Base-by-base conservation (phyloP, 2,888 invertebrate species). In the Calliscelio sp. region DNA sequence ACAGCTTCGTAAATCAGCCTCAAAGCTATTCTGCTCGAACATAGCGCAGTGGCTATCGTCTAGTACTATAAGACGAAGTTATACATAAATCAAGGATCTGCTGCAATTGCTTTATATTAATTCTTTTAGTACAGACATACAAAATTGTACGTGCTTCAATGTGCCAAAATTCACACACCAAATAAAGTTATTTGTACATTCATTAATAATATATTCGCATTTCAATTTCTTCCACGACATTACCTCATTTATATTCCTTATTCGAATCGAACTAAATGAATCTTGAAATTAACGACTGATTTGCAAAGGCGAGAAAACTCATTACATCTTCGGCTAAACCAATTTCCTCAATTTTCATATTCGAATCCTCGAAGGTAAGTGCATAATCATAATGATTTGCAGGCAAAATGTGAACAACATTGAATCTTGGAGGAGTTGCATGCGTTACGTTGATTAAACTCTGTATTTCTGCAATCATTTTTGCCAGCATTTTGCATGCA, bases 61-160 rank as follows among this genome's bases (percentile, higher is more conserved):
- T 85, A 86, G 86, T 88, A 87, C 89, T 88, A 90, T 88, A 89
- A 90, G 88, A 89, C 86, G 79, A 85, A 83, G 85, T 66, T 85
- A 51, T 53, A 44, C 77, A 82, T 73, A 75, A 77, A 74, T 79
- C 77, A 77, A 73, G 78, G 53, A 73, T 61, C 53, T 32, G 32
- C 44, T 32, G 71, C 75, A 81, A 81, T 55, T 79, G 74, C 74
- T 63, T 53, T 44, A 24, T 65, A 74, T 74, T 63, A 53, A 68
- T 78, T 83, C 24, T 79, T 79, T 63, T 7, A 46, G 24, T 61
- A 14, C n/a, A 2, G 44, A 65, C n/a, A n/a, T n/a, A n/a, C n/a
- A n/a, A n/a, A n/a, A n/a, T n/a, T n/a, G n/a, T n/a, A n/a, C n/a
- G n/a, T n/a, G n/a, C 28, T 81, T 59, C 32, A n/a, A 38, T 32